These are phyloP conservation scores for Mycalesis mineus DNA, from an alignment of 2,888 invertebrate genomes.

Conservation along the genomic window DNA sequence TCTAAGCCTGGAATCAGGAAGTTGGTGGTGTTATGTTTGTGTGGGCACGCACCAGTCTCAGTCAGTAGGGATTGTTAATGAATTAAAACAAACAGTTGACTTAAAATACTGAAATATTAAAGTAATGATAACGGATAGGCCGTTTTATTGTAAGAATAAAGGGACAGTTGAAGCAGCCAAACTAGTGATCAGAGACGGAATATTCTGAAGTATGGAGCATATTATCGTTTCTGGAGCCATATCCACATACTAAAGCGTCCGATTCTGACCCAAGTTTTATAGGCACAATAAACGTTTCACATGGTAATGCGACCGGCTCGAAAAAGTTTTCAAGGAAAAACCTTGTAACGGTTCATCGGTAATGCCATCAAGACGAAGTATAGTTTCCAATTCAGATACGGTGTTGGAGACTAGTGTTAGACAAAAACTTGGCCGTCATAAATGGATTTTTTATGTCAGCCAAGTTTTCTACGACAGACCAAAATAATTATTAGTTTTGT, in stretches of 20 bases:
- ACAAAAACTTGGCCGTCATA: not conserved
- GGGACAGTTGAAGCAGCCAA: not conserved
- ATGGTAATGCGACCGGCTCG: slow-evolving; percentile 2
- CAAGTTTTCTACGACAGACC: not conserved
- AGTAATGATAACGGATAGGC: too few relatives aligned
- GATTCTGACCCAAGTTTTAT: slow-evolving; percentile 6
- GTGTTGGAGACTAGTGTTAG: not conserved
- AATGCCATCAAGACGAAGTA: slow-evolving; percentile 8
- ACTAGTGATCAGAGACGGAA: not conserved
- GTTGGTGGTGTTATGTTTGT: too few relatives aligned
- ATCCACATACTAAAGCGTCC: not conserved
- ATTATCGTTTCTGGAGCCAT: not conserved
- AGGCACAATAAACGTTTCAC: slow-evolving; percentile 9
- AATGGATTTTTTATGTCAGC: too few relatives aligned
- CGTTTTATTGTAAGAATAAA: not conserved
- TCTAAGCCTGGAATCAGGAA: too few relatives aligned
- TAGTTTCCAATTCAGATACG: not conserved
- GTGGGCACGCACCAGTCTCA: too few relatives aligned
- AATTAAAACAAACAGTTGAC: too few relatives aligned
- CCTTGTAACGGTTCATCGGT: slow-evolving; percentile 9
- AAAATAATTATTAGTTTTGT: not conserved
- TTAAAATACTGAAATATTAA: too few relatives aligned
- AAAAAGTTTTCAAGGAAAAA: not conserved
- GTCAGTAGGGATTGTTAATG: too few relatives aligned
- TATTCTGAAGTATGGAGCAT: not conserved